These are phyloP conservation scores for Oenanthe oenanthe DNA, from an alignment of 2,113 vertebrate species.

Conservation along the genomic window DNA sequence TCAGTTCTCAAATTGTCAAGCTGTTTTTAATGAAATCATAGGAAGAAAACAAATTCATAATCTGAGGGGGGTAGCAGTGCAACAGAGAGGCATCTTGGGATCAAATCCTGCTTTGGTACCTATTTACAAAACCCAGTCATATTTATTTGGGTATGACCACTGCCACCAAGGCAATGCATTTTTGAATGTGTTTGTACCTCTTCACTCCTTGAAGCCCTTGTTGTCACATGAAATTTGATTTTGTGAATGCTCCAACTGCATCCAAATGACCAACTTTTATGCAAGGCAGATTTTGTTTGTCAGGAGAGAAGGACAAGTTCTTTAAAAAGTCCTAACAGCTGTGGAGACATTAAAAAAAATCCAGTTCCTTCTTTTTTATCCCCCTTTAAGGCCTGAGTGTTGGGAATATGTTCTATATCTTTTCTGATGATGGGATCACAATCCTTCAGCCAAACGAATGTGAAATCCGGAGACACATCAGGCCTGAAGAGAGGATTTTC, in stretches of 20 bases:
- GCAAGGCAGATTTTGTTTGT: neutral
- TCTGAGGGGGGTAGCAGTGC: neutral
- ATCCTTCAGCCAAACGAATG: slow-evolving; percentile 89
- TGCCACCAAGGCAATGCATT: slow-evolving; percentile 61
- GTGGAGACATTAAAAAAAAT: neutral
- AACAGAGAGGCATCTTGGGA: neutral
- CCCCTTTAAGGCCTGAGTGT: slow-evolving; percentile 86
- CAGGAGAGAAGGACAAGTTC: neutral
- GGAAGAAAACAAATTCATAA: neutral
- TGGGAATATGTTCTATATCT: slow-evolving; percentile 96
- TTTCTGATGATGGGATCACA: slow-evolving; percentile 89
- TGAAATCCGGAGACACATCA: slow-evolving; percentile 90
- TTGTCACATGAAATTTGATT: slow-evolving; percentile 34
- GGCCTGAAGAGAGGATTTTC: slow-evolving; percentile 86
- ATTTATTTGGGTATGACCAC: neutral
- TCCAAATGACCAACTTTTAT: neutral
- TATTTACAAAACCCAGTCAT: neutral
- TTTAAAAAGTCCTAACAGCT: neutral
- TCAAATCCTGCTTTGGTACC: neutral
- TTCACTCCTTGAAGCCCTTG: slow-evolving; percentile 27
- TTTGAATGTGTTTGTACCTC: slow-evolving; percentile 53
- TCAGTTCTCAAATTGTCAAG: neutral
- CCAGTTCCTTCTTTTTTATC: slow-evolving; percentile 46
- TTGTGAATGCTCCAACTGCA: slow-evolving; percentile 7
- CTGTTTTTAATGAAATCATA: neutral